phyloP scores from a whole-genome alignment of 2,888 invertebrate genomes.

The Ornithoptera alexandrae region DNA sequence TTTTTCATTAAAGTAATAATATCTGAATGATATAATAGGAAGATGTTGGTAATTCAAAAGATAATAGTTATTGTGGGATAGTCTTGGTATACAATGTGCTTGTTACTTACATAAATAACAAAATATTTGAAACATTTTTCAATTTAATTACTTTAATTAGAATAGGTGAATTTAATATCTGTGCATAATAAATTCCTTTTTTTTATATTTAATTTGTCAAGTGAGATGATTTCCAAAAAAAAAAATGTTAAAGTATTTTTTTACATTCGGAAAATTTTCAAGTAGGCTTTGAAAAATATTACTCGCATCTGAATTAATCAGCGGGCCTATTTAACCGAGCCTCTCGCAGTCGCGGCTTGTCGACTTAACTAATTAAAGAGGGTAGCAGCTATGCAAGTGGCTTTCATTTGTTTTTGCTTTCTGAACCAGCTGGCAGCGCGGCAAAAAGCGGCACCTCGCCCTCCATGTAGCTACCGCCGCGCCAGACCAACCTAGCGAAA shows the following conservation, averaged over 20 bases:
- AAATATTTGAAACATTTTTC: no score
- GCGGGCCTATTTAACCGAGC: conserved; percentile 33
- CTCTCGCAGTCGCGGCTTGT: conserved; percentile 32
- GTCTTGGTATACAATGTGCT: no score
- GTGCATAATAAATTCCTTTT: not conserved
- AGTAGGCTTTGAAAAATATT: conserved; percentile 20
- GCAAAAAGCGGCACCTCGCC: conserved; percentile 34
- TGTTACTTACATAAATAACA: no score
- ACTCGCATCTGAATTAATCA: conserved; percentile 28
- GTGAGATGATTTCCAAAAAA: conserved; percentile 1
- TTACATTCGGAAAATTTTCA: conserved; percentile 15
- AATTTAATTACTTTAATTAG: not conserved
- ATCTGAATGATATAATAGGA: no score
- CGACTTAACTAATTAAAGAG: conserved; percentile 45
- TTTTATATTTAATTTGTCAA: conserved; percentile 15
- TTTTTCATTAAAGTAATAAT: not conserved
- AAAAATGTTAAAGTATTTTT: conserved; percentile 2
- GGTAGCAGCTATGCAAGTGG: conserved; percentile 43
- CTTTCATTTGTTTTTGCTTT: conserved; percentile 43
- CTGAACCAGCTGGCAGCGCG: conserved; percentile 31
- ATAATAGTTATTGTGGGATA: no score
- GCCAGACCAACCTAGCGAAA: conserved; percentile 8
- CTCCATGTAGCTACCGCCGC: conserved; percentile 33
- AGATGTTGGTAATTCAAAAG: no score
- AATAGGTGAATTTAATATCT: not conserved